Evolutionary conservation across 2,888 invertebrate species (phyloP).

Genomic region (Papilio gigon): DNA sequence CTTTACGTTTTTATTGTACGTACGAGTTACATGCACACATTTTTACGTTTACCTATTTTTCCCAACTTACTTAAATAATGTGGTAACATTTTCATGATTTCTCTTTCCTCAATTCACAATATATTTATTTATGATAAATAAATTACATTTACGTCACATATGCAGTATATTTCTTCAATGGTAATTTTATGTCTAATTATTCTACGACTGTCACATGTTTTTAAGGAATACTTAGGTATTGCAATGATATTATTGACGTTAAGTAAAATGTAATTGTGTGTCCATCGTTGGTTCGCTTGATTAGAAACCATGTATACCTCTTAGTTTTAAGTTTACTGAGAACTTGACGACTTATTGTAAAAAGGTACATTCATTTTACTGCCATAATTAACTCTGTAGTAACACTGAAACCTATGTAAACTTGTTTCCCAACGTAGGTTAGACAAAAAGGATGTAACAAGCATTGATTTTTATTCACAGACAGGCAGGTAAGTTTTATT

Average conservation of each 20-base stretch:
- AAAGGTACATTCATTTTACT: conserved; percentile 31
- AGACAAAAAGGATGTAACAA: too few relatives aligned
- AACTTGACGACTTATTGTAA: background rate
- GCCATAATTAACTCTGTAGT: too few relatives aligned
- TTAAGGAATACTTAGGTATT: too few relatives aligned
- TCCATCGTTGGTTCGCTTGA: conserved; percentile 36
- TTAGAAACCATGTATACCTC: background rate
- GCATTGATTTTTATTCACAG: too few relatives aligned
- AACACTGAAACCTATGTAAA: background rate
- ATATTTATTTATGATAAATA: background rate
- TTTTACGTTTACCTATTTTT: conserved; percentile 49
- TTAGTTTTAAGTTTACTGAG: conserved; percentile 24
- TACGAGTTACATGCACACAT: conserved; percentile 50
- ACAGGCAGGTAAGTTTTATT: too few relatives aligned
- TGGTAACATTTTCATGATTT: background rate
- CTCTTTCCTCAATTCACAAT: background rate
- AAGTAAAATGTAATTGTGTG: background rate
- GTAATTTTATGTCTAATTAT: background rate
- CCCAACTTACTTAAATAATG: conserved; percentile 14
- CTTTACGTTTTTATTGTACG: conserved; percentile 55
- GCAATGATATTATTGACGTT: too few relatives aligned
- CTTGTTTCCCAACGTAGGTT: background rate
- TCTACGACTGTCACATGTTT: too few relatives aligned
- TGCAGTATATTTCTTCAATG: background rate
- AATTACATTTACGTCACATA: too few relatives aligned